Evolutionary conservation across 2,888 invertebrate species (phyloP).

Genomic region (Pogonocherus hispidulus): DNA sequence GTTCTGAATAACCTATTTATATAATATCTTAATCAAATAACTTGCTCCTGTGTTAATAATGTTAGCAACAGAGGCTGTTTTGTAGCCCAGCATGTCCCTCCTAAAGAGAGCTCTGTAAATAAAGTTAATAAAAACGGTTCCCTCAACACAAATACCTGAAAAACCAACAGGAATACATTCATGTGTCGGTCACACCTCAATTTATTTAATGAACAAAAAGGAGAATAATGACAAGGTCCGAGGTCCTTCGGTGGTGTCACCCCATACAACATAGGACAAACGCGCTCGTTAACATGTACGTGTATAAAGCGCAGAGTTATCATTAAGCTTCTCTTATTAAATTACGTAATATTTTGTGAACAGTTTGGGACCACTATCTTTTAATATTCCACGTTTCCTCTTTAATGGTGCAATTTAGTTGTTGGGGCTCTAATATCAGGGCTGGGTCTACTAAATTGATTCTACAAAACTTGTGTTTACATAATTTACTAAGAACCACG

Average conservation of each 20-base stretch:
- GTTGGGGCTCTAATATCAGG: background rate
- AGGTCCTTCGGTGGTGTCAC: background rate
- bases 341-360: conserved; percentile 35
- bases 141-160: background rate
- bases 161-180: background rate
- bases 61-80: too few species aligned
- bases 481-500: too few species aligned
- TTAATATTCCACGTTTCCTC: conserved; percentile 33
- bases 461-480: too few species aligned
- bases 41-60: too few species aligned
- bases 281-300: conserved; percentile 12
- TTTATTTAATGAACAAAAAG: background rate
- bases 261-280: background rate
- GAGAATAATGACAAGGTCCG: background rate
- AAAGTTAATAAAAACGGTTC: background rate
- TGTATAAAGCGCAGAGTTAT: conserved; percentile 8
- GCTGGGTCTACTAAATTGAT: too few species aligned
- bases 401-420: conserved; percentile 30
- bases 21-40: too few species aligned
- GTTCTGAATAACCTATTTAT: too few species aligned
- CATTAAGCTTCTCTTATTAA: conserved; percentile 35
- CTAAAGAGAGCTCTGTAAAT: background rate
- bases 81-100: too few species aligned
- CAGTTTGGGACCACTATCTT: conserved; percentile 27
- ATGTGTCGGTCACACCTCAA: conserved; percentile 1